A percentile compares a stretch with the other conserved stretches of the same genome.
These are phyloP conservation scores for Apamea anceps DNA, from an alignment of 2,888 invertebrate species.

Conservation along the genomic window DNA sequence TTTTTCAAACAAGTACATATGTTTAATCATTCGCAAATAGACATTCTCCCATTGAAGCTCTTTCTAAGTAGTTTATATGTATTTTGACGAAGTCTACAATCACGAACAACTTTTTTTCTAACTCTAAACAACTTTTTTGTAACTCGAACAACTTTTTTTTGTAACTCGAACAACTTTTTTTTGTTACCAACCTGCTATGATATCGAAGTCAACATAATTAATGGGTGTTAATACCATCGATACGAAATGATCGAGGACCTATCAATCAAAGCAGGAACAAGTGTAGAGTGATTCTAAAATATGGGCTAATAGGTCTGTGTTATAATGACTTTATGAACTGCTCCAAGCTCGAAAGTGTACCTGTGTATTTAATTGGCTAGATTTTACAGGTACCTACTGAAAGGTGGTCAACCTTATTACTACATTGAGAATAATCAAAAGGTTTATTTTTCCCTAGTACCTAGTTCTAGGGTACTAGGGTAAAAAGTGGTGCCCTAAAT, in stretches of 20 bases:
- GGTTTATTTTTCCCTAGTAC: not conserved
- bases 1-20: not conserved
- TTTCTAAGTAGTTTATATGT: not conserved
- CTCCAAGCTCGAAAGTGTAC: conserved; percentile 8
- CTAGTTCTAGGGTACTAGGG: not conserved
- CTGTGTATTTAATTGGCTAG: not conserved
- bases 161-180: not conserved
- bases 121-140: conserved; percentile 11
- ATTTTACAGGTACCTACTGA: not conserved
- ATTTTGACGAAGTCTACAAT: not conserved
- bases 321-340: conserved; percentile 18
- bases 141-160: conserved; percentile 13
- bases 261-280: conserved; percentile 47
- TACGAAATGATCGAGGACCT: conserved; percentile 29
- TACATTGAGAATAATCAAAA: not conserved
- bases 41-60: not conserved
- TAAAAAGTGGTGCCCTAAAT: not conserved
- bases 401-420: not conserved
- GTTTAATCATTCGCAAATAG: conserved; percentile 9
- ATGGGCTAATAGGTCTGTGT: conserved; percentile 11
- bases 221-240: conserved; percentile 21
- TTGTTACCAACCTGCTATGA: not conserved
- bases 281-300: conserved; percentile 28
- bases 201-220: conserved; percentile 22
- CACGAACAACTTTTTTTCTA: conserved; percentile 4